Evolutionary conservation across 1,140 invertebrate species (phyloP), one percentile per base, ranked within the genome.

Genomic region (Agrypnia vestita): DNA sequence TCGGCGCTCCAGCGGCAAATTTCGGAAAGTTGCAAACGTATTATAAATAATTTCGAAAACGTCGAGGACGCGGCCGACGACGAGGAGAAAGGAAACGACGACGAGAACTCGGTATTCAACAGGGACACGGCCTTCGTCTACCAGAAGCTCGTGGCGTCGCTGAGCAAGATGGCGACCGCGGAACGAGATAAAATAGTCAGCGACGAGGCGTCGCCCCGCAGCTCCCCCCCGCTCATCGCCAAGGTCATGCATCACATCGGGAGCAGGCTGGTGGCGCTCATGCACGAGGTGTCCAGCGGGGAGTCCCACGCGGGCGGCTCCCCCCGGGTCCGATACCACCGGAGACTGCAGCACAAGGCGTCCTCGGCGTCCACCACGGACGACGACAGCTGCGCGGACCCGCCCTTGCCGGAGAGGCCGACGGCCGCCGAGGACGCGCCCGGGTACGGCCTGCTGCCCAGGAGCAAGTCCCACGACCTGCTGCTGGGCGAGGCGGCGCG

Each of bases 161-260:
- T 96, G 78, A 94, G 93, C 10, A 94, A 95, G 83, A 94, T 95
- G 84, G 91, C 93, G 0, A 88, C 86, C 0, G 89, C 88, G 0
- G 90, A 91, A 84, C 76, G 43, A 4, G 82, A 81, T 55, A 79
- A 79, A 87, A 86, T 86, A 76, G 88, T 86, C 13, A 86, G 89
- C 9, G 43, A 51, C 12, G 84, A 88, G 1, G 88, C 73, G 13
- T 89, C 91, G 0, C 92, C 93, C 0, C 92, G 94, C 83, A 94
- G 93, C 59, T 96, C 95, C 1, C 96, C 96, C 0, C 95, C 96
- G 0, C 86, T 97, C n/a, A 94, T 97, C 56, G 95, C 95, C 11
- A 96, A 97, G 89, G 96, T 97, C 0, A 96, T 97, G 95, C 94
- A 96, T 80, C 96, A 98, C 83, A 97, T 98, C 56, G 95, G 96